Percentiles rank a stretch among this genome's conserved stretches.
These are phyloP conservation scores for Phengaris arion DNA, from an alignment of 2,888 invertebrate species.

Conservation along the genomic window DNA sequence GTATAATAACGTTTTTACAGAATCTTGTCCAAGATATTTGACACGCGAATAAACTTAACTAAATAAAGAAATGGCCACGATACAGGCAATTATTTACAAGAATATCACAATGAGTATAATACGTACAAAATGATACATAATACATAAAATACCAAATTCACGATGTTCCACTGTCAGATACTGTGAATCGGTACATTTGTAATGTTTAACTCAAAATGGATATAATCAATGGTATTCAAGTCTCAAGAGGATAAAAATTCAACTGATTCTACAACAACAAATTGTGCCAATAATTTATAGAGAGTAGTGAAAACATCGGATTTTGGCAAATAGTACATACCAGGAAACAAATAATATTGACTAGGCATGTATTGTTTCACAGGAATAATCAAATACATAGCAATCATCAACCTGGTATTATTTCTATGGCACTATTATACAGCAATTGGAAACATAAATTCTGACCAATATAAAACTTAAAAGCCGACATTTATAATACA, in stretches of 20 bases:
- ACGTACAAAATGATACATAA: slow-evolving; percentile 42
- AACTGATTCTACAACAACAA: no score
- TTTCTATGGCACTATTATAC: slow-evolving; percentile 72
- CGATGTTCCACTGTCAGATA: background rate
- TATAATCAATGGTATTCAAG: no score
- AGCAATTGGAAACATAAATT: slow-evolving; percentile 57
- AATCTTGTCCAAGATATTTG: slow-evolving; percentile 38
- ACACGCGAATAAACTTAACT: slow-evolving; percentile 41
- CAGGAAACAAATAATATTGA: slow-evolving; percentile 49
- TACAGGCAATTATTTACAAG: slow-evolving; percentile 68
- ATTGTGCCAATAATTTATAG: background rate
- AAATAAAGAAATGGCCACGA: slow-evolving; percentile 66
- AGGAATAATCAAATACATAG: slow-evolving; percentile 21
- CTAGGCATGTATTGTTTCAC: slow-evolving; percentile 51
- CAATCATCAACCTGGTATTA: slow-evolving; percentile 8
- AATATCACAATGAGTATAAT: slow-evolving; percentile 70
- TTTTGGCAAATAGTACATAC: slow-evolving; percentile 35
- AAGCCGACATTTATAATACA: slow-evolving; percentile 56
- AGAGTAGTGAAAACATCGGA: background rate
- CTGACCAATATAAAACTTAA: slow-evolving; percentile 55
- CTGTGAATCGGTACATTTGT: background rate
- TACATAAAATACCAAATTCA: background rate
- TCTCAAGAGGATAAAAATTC: no score
- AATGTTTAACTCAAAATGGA: background rate
- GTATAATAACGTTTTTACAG: slow-evolving; percentile 31